Conservation (phyloP, 2,888 invertebrate genomes). For the Neocrepidodera transversa region DNA sequence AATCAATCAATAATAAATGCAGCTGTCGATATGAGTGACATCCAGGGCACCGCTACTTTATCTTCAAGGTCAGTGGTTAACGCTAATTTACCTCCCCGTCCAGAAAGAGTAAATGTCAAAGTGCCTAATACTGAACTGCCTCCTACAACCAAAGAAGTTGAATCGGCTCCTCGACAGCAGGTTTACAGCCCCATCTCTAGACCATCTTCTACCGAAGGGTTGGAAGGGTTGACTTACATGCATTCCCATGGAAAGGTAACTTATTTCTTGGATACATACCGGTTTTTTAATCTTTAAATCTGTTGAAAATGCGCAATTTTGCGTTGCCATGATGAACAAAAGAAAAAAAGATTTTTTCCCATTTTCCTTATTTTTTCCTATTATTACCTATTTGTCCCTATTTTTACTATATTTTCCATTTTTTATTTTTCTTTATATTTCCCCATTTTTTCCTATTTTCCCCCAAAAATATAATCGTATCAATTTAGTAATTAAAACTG, state of each 20-base stretch:
- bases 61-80: slow-evolving; percentile 63
- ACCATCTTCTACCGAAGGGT: slow-evolving; percentile 63
- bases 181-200: slow-evolving; percentile 66
- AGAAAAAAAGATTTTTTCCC: neutral
- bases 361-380: too few relatives aligned
- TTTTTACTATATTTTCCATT: too few relatives aligned
- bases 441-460: too few relatives aligned
- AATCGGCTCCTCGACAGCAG: slow-evolving; percentile 56
- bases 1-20: slow-evolving; percentile 89
- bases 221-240: slow-evolving; percentile 57
- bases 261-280: too few relatives aligned
- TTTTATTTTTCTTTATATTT: too few relatives aligned
- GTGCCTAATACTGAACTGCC: slow-evolving; percentile 47
- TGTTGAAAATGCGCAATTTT: too few relatives aligned
- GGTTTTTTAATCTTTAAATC: too few relatives aligned
- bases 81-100: slow-evolving; percentile 65
- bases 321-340: too few relatives aligned
- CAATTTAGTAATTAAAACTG: too few relatives aligned
- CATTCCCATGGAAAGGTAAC: slow-evolving; percentile 54
- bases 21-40: slow-evolving; percentile 85
- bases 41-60: slow-evolving; percentile 62
- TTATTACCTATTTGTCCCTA: too few relatives aligned
- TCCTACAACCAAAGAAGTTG: slow-evolving; percentile 38
- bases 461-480: too few relatives aligned
- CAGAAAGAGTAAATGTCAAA: slow-evolving; percentile 67